These are phyloP conservation scores for Chondrosia reniformis DNA, from an alignment of 37 sponge, comb jelly and placozoan species.

Conservation along the genomic window DNA sequence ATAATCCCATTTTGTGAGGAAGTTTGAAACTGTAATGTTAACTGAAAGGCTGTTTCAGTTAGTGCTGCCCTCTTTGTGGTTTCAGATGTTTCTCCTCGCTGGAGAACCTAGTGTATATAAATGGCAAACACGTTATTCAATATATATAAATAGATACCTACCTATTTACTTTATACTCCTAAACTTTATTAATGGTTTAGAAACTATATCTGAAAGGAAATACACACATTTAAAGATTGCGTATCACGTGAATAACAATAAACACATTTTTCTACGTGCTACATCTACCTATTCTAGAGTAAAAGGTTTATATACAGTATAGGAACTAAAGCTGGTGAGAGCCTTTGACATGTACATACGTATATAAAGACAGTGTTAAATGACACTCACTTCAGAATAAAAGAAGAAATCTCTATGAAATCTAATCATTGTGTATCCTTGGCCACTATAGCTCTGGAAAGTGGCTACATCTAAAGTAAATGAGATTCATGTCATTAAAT, in stretches of 20 bases:
- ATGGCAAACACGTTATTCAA: no score
- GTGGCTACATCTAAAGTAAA: no score
- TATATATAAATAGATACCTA: no score
- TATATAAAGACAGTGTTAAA: constrained; percentile 36
- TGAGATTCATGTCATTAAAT: no score
- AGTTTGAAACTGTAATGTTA: background rate
- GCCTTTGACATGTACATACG: constrained; percentile 26
- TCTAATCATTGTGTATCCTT: background rate
- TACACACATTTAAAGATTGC: no score
- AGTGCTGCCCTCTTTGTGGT: background rate
- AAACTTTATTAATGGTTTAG: no score
- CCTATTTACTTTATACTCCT: no score
- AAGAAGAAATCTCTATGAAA: background rate
- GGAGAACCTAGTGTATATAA: background rate
- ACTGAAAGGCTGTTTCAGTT: background rate
- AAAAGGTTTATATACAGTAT: no score
- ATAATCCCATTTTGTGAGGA: background rate
- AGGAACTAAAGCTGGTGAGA: background rate
- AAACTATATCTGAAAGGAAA: no score
- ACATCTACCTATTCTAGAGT: no score
- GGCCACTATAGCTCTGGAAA: background rate
- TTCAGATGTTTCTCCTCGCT: background rate
- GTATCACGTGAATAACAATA: no score
- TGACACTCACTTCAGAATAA: background rate
- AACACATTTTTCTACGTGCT: no score